Base-by-base conservation (phyloP, 2,113 vertebrate genomes). In the Stigmatopora argus region DNA sequence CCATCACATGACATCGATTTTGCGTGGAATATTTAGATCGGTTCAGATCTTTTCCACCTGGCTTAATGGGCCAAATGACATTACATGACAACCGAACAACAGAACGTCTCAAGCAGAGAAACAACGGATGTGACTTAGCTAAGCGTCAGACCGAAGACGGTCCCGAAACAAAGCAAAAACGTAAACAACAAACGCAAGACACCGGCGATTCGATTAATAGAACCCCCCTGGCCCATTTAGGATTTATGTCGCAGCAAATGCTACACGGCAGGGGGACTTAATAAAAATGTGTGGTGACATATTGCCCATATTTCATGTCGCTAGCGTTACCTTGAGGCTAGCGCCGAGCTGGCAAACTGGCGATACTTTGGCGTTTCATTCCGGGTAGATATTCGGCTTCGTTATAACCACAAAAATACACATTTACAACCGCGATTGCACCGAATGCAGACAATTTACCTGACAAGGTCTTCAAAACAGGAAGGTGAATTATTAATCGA, bases 401-500 rank as follows among this genome's bases (percentile, higher is more conserved):
- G 6, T 23, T 19, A 21, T 5, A 44, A 1, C 15, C 38, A 13
- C 13, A 11, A 4, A 44, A 15, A 18, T 10, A 13, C 34, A 5
- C 13, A n/a, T 18, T 3, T 1, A 31, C 15, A 63, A 34, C 6
- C 5, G 12, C 26, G 18, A 51, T 9, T 23, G 35, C 1, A 44
- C 44, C 17, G 35, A 53, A 77, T 13, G 21, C 2, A 59, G 48
- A 10, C 18, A 47, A 78, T 44, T 85, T 85, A 88, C 85, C 87
- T 87, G 84, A 73, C 67, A 74, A 85, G 77, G 75, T 41, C 62
- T 68, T 66, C 67, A 44, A 69, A 78, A 47, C 74, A 77, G 74
- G 78, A 81, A 86, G 77, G 79, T 83, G 78, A 84, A 86, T 84
- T 83, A 82, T 84, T 86, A 83, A 85, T 81, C 74, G 73, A 66